Evolutionary conservation across 1,140 invertebrate species (phyloP).

Genomic region (Neodiprion fabricii): DNA sequence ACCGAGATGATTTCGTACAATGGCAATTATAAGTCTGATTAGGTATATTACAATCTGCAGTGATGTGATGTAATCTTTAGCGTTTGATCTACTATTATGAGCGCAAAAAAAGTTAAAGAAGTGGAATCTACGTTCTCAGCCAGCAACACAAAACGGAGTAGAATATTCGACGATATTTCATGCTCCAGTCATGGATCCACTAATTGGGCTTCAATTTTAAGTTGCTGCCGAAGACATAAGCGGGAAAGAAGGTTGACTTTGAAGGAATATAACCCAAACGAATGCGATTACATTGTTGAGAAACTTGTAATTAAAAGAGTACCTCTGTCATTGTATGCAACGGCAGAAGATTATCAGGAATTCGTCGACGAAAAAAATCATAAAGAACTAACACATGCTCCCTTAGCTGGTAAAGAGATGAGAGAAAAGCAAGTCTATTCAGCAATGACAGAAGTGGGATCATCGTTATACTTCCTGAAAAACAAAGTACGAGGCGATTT

Average conservation of each 20-base stretch:
- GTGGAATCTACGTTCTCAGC: not conserved
- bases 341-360: slow-evolving; percentile 16
- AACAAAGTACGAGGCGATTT: slow-evolving; percentile 14
- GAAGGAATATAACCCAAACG: slow-evolving; percentile 5
- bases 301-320: slow-evolving; percentile 30
- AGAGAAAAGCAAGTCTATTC: slow-evolving; percentile 8
- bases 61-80: no score
- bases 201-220: slow-evolving; percentile 1
- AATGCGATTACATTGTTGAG: slow-evolving; percentile 30
- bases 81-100: not conserved
- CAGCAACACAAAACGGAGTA: not conserved
- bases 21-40: no score
- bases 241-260: not conserved
- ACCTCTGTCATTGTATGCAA: slow-evolving; percentile 21
- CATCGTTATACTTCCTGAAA: slow-evolving; percentile 19
- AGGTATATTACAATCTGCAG: no score
- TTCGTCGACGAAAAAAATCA: slow-evolving; percentile 8
- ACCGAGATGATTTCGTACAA: no score
- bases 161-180: not conserved
- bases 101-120: not conserved
- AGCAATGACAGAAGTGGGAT: slow-evolving; percentile 4
- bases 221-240: not conserved
- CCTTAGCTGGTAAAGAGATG: not conserved
- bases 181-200: not conserved
- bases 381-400: not conserved